Evolutionary conservation across 2,113 vertebrate species (phyloP), one percentile per base, ranked within the genome.

Genomic region (Protobothrops flavoviridis): DNA sequence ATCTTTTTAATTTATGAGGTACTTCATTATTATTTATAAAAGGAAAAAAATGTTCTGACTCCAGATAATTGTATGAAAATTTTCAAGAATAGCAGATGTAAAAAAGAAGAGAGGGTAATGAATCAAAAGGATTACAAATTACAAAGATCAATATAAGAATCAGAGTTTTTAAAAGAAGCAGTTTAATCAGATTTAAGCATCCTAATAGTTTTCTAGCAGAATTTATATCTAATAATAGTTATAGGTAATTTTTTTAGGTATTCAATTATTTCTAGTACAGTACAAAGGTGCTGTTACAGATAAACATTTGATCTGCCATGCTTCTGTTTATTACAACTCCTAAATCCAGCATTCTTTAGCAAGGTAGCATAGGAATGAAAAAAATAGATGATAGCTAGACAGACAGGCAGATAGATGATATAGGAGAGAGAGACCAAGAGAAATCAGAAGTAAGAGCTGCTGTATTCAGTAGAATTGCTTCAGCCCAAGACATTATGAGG

Each of bases 1-100:
- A 89, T 96, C 69, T 81, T 56, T 23, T 95, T 4, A 13, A 95
- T 91, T 56, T 69, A 57, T 89, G 8, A 48, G 74, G 26, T 69
- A 94, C 61, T 39, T 88, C 29, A 43, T 52, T 94, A 89, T 85
- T 85, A 26, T 53, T 52, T 52, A 87, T 39, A 29, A 39, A 53
- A 91, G 52, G 9, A 52, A 89, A 91, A 81, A 0, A n/a, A 26
- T 26, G 59, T 59, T 26, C 39, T 74, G 89, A 61, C 43, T 48
- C 43, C 85, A 59, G 52, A 89, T 50, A 93, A 88, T 87, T 88
- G 94, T 69, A 24, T 86, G 85, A 91, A 53, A 24, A 39, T 43
- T 48, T 94, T 55, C 43, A 81, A 61, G 4, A 53, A 21, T 29
- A 20, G 12, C 29, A 90, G 52, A 90, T 93, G 10, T 43, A 74